Evolutionary conservation across 1,140 invertebrate species (phyloP), one percentile per base, ranked within the genome.

Genomic region (Nylanderia fulva): DNA sequence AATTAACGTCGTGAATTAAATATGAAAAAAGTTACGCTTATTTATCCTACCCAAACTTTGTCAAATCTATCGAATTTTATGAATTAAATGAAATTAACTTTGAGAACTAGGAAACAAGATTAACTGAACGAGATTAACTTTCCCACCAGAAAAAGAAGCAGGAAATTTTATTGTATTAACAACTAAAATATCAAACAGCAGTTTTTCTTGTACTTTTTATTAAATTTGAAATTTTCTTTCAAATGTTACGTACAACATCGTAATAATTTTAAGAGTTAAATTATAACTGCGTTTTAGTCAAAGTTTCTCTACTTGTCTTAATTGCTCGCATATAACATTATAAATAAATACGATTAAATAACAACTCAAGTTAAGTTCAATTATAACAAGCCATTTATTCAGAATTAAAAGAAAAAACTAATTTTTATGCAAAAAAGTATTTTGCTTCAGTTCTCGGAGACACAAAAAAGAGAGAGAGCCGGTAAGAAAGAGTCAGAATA

Each of bases 41-140:
- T 72, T 29, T 27, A 18, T 18, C 9, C 27, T 42, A 29, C 29
- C 6, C 29, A 39, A 72, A 72, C 39, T 60, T 72, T 36, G 13
- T 58, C 66, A 82, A 82, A 82, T 21, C 66, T 68, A 58, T 5
- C 2, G n/a, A 71, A 82, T 82, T 58, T 71, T 72, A 72, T 58
- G 39, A 71, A 82, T 71, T 82, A 42, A 71, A 42, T 15, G 36
- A 58, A 13, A 58, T 27, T 21, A 58, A 33, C 64, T 80, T 82
- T 71, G 68, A 69, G 68, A 69, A 13, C 36, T 27, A 33, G 66
- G 8, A 60, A 82, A 45, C 13, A 15, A n/a, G 27, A 82, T 82
- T 82, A 72, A 58, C 11, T 33, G 58, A 82, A 82, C n/a, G 54
- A n/a, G 27, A 82, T 82, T 82, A 72, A 45, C 7, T 56, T 58